These are phyloP conservation scores for Oppia nitens DNA, from an alignment of 1,140 invertebrate genomes.

Conservation along the genomic window DNA sequence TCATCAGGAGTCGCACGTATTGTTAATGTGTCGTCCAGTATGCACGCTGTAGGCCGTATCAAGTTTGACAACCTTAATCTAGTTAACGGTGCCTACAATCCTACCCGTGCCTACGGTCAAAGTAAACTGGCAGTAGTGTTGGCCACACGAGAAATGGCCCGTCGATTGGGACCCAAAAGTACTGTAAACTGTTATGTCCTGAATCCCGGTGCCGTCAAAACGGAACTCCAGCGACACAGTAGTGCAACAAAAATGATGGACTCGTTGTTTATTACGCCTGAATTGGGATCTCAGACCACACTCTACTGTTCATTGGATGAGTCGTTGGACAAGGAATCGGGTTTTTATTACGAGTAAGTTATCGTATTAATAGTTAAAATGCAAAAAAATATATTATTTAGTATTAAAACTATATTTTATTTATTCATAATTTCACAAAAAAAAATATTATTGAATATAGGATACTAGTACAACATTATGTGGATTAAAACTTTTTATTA, in stretches of 20 bases:
- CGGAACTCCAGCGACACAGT: constrained; percentile 22
- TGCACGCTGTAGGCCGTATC: constrained; percentile 3
- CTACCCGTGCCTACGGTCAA: constrained; percentile 49
- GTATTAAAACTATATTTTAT: too few species aligned
- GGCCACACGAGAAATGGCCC: constrained; percentile 62
- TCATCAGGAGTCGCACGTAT: constrained; percentile 1
- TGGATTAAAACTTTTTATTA: too few species aligned
- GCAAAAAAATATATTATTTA: too few species aligned
- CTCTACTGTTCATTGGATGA: constrained; percentile 46
- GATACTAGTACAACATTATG: too few species aligned
- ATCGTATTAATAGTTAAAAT: too few species aligned
- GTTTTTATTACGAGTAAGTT: constrained; percentile 7
- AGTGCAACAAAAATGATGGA: constrained; percentile 28
- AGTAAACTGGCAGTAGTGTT: constrained; percentile 77
- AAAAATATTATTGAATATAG: too few species aligned
- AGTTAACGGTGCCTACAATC: constrained; percentile 10
- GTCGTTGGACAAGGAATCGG: constrained; percentile 2
- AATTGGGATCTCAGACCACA: constrained; percentile 57
- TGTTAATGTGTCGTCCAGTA: neutral
- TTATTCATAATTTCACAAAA: too few species aligned
- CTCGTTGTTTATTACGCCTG: constrained; percentile 51
- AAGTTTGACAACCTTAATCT: constrained; percentile 11
- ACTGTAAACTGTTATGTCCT: constrained; percentile 19
- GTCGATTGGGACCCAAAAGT: too few species aligned
- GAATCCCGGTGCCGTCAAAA: constrained; percentile 29